These are phyloP conservation scores for Drosophila ercepeae DNA, from an alignment of 1,140 invertebrate species.

Conservation along the genomic window DNA sequence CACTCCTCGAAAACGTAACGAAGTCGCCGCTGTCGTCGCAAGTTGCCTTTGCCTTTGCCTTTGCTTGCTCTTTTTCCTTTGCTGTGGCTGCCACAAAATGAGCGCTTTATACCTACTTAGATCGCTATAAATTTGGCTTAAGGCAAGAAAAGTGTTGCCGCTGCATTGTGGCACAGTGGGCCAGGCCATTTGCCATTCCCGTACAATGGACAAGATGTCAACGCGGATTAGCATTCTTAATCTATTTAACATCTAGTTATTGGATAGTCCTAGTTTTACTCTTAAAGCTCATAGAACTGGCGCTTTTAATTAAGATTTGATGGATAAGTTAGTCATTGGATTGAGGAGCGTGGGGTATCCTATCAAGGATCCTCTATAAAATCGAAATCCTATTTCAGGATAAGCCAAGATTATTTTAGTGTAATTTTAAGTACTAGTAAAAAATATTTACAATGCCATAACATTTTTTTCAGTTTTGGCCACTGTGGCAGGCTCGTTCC, in stretches of 20 bases:
- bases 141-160: constrained; percentile 80
- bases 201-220: constrained; percentile 6
- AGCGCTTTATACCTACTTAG: constrained; percentile 82
- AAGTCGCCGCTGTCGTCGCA: constrained; percentile 42
- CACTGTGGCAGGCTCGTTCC: constrained; percentile 28
- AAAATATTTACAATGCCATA: background rate
- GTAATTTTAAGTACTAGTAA: background rate
- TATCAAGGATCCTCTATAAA: no score
- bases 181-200: background rate
- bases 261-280: background rate
- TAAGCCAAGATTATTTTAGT: background rate
- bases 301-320: background rate
- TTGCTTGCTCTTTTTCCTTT: constrained; percentile 10
- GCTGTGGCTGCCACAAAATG: constrained; percentile 74
- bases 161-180: constrained; percentile 57
- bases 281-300: background rate
- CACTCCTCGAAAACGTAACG: constrained; percentile 78
- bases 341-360: background rate
- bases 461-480: background rate
- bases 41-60: constrained; percentile 11
- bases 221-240: constrained; percentile 12
- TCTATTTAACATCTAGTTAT: background rate
- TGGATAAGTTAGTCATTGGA: background rate
- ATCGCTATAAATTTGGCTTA: constrained; percentile 82
- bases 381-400: no score